Evolutionary conservation across 1,140 invertebrate genomes (phyloP), one percentile per base, ranked within the genome.

Genomic region (Augochlora pura): DNA sequence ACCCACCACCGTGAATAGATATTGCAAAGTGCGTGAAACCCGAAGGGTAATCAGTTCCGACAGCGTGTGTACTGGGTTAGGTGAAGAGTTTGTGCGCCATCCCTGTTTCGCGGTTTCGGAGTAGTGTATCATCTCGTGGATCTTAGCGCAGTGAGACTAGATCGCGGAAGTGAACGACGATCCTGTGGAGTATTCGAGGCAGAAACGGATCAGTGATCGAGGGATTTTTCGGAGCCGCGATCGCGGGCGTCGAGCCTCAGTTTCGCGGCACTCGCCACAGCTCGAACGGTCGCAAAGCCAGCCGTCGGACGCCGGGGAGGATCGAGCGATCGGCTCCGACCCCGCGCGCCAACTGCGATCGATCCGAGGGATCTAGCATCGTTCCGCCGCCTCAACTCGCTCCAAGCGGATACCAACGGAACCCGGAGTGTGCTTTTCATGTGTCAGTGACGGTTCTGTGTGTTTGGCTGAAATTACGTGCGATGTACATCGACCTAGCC

Each of bases 401-500:
- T 14, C 27, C 32, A 14, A 52, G 68, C n/a, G 54, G 73, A 82
- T 67, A 76, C 67, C 69, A 57, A 78, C 59, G 72, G 46, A 65
- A 71, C 63, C 64, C 63, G 63, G 57, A 73, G 68, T 72, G 78
- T n/a, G 59, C 84, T 32, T 16, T 38, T 59, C 38, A 65, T 84
- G 86, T 87, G 84, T 81, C 81, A 77, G 85, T 86, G 85, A 84
- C 77, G 74, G 83, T 82, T 85, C 32, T 85, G 80, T 85, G 76
- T 82, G 86, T 83, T 88, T 77, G 70, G 82, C 83, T 84, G n/a
- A 66, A 64, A 62, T 83, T 68, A 25, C 86, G 89, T 88, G 88
- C 87, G 88, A 90, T 90, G 89, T 88, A 87, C 87, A 81, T 84
- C 85, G 81, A 73, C 71, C 84, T 78, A 78, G 80, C 71, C 80